Conservation (phyloP, 2,113 vertebrate species). For the Scomber scombrus region DNA sequence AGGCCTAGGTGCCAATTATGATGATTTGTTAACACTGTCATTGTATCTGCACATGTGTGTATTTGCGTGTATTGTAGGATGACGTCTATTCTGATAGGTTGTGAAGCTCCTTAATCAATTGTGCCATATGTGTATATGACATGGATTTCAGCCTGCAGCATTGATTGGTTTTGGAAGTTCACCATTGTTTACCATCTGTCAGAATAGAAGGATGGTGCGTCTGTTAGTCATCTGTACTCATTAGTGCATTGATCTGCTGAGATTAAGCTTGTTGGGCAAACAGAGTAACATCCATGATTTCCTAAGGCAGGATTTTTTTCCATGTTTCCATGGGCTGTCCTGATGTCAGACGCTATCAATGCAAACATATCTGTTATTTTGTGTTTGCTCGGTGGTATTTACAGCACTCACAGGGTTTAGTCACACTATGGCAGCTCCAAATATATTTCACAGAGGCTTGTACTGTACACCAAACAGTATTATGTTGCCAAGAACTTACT, state of each 20-base stretch:
- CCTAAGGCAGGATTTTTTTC: constrained; percentile 9
- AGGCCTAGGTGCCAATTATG: no score
- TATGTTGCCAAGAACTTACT: no score
- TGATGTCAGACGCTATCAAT: not conserved
- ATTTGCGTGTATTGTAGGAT: not conserved
- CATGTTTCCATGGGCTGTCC: constrained; percentile 18
- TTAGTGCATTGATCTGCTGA: constrained; percentile 47
- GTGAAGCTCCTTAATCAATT: not conserved
- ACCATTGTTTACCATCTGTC: constrained; percentile 41
- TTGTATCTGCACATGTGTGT: not conserved
- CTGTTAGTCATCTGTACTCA: constrained; percentile 39
- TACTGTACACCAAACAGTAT: no score
- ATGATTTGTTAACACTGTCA: not conserved
- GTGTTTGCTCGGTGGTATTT: not conserved
- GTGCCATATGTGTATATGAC: not conserved
- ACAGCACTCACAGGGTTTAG: not conserved
- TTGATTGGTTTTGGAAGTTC: constrained; percentile 37
- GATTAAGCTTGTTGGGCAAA: constrained; percentile 46
- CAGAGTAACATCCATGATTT: constrained; percentile 25
- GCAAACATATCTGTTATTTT: constrained; percentile 1
- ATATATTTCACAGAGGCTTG: no score
- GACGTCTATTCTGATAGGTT: not conserved
- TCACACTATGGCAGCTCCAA: no score
- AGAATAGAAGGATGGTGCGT: not conserved
- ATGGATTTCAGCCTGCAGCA: constrained; percentile 45